Conservation (phyloP, 2,113 vertebrate species). For the Spermophilus dauricus region DNA sequence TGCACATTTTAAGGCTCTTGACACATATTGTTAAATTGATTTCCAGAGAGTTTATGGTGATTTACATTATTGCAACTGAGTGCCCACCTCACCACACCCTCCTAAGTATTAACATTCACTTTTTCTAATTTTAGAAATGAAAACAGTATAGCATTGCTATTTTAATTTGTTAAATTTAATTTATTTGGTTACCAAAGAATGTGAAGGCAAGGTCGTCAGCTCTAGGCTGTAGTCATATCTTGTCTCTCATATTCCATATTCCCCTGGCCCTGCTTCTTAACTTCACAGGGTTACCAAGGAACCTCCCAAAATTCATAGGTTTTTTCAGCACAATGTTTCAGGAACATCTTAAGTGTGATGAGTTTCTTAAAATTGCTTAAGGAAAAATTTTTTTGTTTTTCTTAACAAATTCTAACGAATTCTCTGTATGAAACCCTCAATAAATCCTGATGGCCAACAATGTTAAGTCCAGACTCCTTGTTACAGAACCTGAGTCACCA, state of each 20-base stretch:
- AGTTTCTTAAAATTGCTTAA: background rate
- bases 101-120: too few species aligned
- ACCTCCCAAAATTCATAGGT: background rate
- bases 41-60: too few species aligned
- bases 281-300: background rate
- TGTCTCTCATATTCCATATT: background rate
- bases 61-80: too few species aligned
- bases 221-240: rapidly evolving
- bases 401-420: background rate
- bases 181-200: background rate
- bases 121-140: background rate
- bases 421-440: background rate
- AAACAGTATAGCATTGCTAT: background rate
- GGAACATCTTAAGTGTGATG: background rate
- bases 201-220: background rate
- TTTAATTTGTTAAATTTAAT: background rate
- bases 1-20: too few species aligned
- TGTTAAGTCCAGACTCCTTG: background rate
- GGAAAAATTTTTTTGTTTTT: background rate
- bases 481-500: background rate
- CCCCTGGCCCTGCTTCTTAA: background rate
- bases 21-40: too few species aligned
- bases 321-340: background rate
- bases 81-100: too few species aligned
- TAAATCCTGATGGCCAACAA: background rate